phyloP scores from a whole-genome alignment of 2,797 vertebrate species.

The Danionella dracula region DNA sequence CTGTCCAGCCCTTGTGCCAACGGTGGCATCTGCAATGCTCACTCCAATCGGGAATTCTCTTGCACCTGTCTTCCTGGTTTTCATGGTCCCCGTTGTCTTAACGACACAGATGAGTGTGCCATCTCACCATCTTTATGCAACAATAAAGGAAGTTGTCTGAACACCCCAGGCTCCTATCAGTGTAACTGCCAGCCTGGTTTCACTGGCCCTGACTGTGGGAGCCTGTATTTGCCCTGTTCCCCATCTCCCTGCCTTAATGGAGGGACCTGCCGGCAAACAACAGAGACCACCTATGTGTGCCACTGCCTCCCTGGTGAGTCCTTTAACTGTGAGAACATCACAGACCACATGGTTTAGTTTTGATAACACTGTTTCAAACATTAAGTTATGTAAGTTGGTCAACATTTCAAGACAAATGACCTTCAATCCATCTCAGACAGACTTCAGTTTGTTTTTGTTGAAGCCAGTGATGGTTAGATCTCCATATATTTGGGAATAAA shows the following conservation, averaged over 20 bases:
- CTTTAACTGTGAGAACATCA: too few relatives aligned
- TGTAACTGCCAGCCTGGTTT: constrained; percentile 77
- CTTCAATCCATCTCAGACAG: too few relatives aligned
- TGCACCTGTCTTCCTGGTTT: constrained; percentile 79
- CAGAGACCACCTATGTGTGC: constrained; percentile 81
- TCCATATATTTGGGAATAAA: constrained; percentile 20
- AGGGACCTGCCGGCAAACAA: constrained; percentile 82
- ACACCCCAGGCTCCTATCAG: constrained; percentile 76
- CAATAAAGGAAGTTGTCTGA: constrained; percentile 75
- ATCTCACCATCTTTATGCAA: constrained; percentile 66
- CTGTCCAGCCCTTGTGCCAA: constrained; percentile 83
- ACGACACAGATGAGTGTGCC: constrained; percentile 84
- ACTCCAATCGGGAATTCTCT: constrained; percentile 70
- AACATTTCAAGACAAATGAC: too few relatives aligned
- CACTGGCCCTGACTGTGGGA: constrained; percentile 82
- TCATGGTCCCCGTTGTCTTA: constrained; percentile 76
- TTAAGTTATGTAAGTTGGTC: too few relatives aligned
- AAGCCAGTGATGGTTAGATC: neutral
- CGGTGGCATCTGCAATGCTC: constrained; percentile 71
- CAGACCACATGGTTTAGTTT: too few relatives aligned
- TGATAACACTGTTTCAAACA: too few relatives aligned
- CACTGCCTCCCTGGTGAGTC: constrained; percentile 85
- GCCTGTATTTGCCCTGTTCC: constrained; percentile 75
- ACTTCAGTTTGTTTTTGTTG: too few relatives aligned
- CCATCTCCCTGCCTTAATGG: constrained; percentile 87